A percentile compares a stretch with the other conserved stretches of the same genome.
Conservation (phyloP, 2,888 invertebrate species). For the Chouioia cunea region DNA sequence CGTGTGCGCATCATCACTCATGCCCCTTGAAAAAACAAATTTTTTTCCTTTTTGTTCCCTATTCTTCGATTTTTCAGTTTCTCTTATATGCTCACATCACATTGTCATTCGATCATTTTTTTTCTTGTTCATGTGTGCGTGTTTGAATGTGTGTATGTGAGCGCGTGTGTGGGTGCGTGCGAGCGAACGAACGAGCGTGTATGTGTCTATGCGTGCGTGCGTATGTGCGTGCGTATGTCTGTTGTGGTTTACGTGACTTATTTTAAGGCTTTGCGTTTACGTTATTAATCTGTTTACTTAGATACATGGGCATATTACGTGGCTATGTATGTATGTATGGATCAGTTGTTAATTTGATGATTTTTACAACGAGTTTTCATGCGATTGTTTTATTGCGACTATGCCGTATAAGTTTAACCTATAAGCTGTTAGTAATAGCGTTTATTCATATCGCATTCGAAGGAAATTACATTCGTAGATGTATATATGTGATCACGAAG, state of each 20-base stretch:
- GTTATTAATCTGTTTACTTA: slow-evolving; percentile 31
- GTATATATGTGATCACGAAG: slow-evolving; percentile 42
- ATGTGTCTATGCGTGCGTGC: no score
- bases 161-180: no score
- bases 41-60: slow-evolving; percentile 34
- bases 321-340: no score
- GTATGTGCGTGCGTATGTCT: no score
- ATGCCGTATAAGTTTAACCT: slow-evolving; percentile 35
- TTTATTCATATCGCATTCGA: slow-evolving; percentile 37
- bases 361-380: slow-evolving; percentile 39
- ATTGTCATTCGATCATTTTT: neutral
- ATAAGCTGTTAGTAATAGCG: slow-evolving; percentile 43
- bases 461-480: slow-evolving; percentile 37
- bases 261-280: slow-evolving; percentile 34
- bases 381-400: slow-evolving; percentile 26
- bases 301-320: slow-evolving; percentile 24
- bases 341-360: slow-evolving; percentile 33
- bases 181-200: no score
- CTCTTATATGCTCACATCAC: no score
- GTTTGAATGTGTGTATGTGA: no score
- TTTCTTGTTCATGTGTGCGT: slow-evolving; percentile 12
- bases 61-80: neutral
- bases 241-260: slow-evolving; percentile 45
- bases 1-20: slow-evolving; percentile 24
- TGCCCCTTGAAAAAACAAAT: neutral